Percentiles rank a stretch among this genome's conserved stretches.
Conservation (phyloP, 2,888 invertebrate genomes). For the Tetranychus piercei region DNA sequence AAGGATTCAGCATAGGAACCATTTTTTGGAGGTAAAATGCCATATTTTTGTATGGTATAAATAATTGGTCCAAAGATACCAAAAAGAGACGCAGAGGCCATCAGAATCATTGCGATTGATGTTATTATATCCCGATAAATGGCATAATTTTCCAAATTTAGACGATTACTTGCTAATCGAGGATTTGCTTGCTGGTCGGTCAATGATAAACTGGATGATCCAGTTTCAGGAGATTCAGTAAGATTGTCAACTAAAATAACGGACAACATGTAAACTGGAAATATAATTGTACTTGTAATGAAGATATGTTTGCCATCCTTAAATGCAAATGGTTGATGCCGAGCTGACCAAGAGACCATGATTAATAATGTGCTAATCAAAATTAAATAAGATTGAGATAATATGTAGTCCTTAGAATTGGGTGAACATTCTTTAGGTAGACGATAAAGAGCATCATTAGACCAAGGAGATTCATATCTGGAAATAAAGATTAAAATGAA, state of each 20-base stretch:
- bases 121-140: conserved; percentile 21
- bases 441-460: not conserved
- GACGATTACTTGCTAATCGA: not conserved
- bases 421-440: conserved; percentile 11
- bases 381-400: conserved; percentile 16
- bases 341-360: conserved; percentile 16
- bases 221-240: not conserved
- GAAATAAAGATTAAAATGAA: not conserved
- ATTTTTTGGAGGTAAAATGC: conserved; percentile 22
- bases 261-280: conserved; percentile 11
- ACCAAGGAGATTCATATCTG: conserved; percentile 14
- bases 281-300: conserved; percentile 9
- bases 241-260: conserved; percentile 6
- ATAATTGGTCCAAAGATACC: conserved; percentile 24
- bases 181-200: not conserved
- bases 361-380: conserved; percentile 13
- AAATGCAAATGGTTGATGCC: conserved; percentile 15
- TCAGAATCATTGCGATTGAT: conserved; percentile 20
- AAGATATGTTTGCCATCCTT: conserved; percentile 18
- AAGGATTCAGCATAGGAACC: conserved; percentile 25
- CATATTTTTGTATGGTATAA: conserved; percentile 24
- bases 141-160: not conserved
- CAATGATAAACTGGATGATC: not conserved
- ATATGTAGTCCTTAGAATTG: conserved; percentile 12
- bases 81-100: conserved; percentile 19